phyloP scores from a whole-genome alignment of 2,888 invertebrate species.

The Pyrocoelia pectoralis region DNA sequence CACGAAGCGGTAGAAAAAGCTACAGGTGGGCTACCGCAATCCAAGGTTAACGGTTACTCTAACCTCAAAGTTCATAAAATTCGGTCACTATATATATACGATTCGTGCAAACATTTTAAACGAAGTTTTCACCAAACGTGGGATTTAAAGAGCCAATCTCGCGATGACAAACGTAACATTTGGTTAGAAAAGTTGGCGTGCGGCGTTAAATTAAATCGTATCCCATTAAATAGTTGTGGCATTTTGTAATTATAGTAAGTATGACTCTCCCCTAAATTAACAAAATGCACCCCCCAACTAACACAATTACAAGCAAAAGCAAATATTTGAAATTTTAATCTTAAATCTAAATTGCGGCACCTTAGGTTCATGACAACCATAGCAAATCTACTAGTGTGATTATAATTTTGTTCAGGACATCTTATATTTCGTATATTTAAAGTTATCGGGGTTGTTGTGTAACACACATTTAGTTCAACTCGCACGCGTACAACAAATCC shows the following conservation, averaged over 20 bases:
- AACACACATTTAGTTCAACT: not conserved
- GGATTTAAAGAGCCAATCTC: too few species aligned
- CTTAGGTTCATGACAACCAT: constrained; percentile 3
- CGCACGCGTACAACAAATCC: constrained; percentile 5
- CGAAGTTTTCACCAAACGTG: too few species aligned
- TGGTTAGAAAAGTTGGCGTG: too few species aligned
- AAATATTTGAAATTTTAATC: constrained; percentile 4
- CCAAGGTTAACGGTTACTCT: constrained; percentile 1
- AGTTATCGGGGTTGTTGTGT: not conserved
- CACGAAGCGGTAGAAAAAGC: not conserved
- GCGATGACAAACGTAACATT: too few species aligned
- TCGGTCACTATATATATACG: too few species aligned
- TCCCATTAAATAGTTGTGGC: constrained; percentile 8
- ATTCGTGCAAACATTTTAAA: too few species aligned
- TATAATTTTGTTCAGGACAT: not conserved
- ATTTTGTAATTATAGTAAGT: constrained; percentile 8
- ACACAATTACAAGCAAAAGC: constrained; percentile 7
- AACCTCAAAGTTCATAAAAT: not conserved
- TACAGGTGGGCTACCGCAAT: not conserved
- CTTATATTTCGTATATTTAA: not conserved
- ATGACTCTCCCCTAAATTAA: constrained; percentile 8
- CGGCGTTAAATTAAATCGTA: not conserved
- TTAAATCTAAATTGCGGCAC: not conserved
- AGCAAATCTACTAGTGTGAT: not conserved
- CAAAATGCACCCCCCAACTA: not conserved